Evolutionary conservation across 2,888 invertebrate genomes (phyloP).

Genomic region (Odontocerum albicorne): DNA sequence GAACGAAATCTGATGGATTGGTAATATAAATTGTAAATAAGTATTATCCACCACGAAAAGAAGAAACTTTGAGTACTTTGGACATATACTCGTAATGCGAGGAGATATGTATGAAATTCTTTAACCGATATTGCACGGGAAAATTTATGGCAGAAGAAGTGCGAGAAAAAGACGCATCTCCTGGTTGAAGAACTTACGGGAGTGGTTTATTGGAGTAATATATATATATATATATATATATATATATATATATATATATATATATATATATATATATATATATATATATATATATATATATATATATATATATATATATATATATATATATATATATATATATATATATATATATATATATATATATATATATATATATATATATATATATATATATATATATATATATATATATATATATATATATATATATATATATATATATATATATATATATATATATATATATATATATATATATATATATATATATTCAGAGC

Average conservation of each 20-base stretch:
- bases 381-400: not conserved
- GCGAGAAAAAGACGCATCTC: too few relatives aligned
- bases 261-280: not conserved
- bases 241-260: not conserved
- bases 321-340: not conserved
- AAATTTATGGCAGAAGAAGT: too few relatives aligned
- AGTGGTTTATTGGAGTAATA: too few relatives aligned
- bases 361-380: not conserved
- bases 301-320: not conserved
- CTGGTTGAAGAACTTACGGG: too few relatives aligned
- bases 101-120: too few relatives aligned
- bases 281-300: not conserved
- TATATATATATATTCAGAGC: not conserved
- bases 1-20: too few relatives aligned
- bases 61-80: too few relatives aligned
- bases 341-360: not conserved
- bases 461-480: not conserved
- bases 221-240: not conserved
- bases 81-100: too few relatives aligned
- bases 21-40: too few relatives aligned
- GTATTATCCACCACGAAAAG: too few relatives aligned
- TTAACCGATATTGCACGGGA: too few relatives aligned
- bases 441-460: not conserved
- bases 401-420: not conserved
- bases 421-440: not conserved